phyloP scores from a whole-genome alignment of 1,140 invertebrate species.

The Ditylenchus dipsaci region DNA sequence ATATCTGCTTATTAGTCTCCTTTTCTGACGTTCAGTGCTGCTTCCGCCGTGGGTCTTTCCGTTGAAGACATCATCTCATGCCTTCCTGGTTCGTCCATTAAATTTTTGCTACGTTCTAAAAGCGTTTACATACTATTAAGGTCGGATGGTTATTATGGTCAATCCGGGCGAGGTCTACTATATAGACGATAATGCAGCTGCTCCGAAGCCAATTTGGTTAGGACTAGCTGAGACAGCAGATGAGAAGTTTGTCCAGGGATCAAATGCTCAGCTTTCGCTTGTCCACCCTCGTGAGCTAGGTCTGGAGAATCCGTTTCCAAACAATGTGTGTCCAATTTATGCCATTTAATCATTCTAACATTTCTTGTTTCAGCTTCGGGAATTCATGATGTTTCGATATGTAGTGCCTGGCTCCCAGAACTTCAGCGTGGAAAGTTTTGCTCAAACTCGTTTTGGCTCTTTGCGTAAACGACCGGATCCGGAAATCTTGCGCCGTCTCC shows the following conservation, averaged over 20 bases:
- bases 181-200: slow-evolving; percentile 3
- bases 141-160: slow-evolving; percentile 15
- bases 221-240: neutral
- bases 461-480: slow-evolving; percentile 15
- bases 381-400: slow-evolving; percentile 24
- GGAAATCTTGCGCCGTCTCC: slow-evolving; percentile 4
- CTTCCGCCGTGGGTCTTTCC: slow-evolving; percentile 11
- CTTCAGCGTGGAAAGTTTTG: slow-evolving; percentile 21
- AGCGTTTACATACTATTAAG: neutral
- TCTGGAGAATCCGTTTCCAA: slow-evolving; percentile 11
- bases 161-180: slow-evolving; percentile 26
- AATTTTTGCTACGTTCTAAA: neutral
- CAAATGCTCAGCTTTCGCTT: slow-evolving; percentile 7
- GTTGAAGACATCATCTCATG: slow-evolving; percentile 13
- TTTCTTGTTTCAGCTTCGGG: slow-evolving; percentile 8
- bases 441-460: slow-evolving; percentile 23
- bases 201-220: slow-evolving; percentile 19
- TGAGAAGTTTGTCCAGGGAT: neutral
- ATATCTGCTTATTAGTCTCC: neutral
- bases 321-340: neutral
- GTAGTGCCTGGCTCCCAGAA: slow-evolving; percentile 12
- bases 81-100: slow-evolving; percentile 10
- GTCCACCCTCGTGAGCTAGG: slow-evolving; percentile 21
- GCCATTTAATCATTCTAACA: neutral
- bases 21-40: slow-evolving; percentile 6